These are phyloP conservation scores for Bombus haemorrhoidalis DNA, from an alignment of 1,140 invertebrate genomes.

Conservation along the genomic window DNA sequence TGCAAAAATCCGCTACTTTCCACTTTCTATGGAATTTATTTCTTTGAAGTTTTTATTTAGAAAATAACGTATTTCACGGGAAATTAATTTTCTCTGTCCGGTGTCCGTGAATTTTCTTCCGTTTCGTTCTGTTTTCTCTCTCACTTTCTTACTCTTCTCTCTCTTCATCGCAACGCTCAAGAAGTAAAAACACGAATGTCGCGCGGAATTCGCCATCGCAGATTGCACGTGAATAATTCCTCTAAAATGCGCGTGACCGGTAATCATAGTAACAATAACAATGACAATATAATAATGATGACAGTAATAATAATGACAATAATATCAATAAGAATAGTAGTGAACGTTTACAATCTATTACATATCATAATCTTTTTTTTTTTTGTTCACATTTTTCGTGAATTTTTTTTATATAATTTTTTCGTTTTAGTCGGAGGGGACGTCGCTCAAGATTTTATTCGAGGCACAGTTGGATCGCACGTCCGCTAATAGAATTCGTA, in stretches of 20 bases:
- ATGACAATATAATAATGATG: conserved; percentile 59
- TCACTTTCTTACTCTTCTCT: not conserved
- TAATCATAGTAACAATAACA: conserved; percentile 66
- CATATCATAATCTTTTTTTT: conserved; percentile 30
- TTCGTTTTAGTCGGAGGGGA: conserved; percentile 52
- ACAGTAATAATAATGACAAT: conserved; percentile 66
- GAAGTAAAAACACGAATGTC: conserved; percentile 60
- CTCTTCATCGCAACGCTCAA: conserved; percentile 30
- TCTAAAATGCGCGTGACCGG: conserved; percentile 46
- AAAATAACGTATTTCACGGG: conserved; percentile 38
- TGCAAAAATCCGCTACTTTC: not conserved
- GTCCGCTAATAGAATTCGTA: conserved; percentile 20
- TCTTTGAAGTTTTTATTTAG: not conserved
- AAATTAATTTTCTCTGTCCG: not conserved
- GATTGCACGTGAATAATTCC: conserved; percentile 48
- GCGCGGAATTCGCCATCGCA: conserved; percentile 32
- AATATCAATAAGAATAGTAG: conserved; percentile 70
- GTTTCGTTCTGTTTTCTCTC: not conserved
- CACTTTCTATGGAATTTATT: not conserved
- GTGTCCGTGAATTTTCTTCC: conserved; percentile 11
- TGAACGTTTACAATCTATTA: conserved; percentile 64
- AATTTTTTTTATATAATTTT: conserved; percentile 3
- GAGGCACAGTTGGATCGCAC: conserved; percentile 54
- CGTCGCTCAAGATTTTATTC: conserved; percentile 58
- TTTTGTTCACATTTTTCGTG: conserved; percentile 5